Evolutionary conservation across 2,888 invertebrate genomes (phyloP), one percentile per base, ranked within the genome.

Genomic region (Chrysina gloriosa): DNA sequence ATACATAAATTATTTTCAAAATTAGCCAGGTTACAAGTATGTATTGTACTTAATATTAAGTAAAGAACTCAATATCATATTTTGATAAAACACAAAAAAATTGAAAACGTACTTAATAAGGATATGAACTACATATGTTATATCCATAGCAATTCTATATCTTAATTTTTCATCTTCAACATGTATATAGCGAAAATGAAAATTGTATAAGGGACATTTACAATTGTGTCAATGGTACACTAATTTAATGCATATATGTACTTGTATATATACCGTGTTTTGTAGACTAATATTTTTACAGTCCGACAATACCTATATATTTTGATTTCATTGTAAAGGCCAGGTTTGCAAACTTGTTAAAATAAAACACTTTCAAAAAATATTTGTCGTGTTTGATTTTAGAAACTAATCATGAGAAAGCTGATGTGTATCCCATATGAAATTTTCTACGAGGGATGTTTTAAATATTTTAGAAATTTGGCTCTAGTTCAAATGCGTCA

Each of bases 271-370:
- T 65, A 63, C 48, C 63, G 45, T 69, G 66, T 58, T 66, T 69
- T 58, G 65, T 67, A 65, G 63, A 66, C 64, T 68, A 77, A 76
- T 75, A 78, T 80, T 81, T 81, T 82, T 81, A 79, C 81, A 82
- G 80, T 77, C 78, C 75, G 81, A 81, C 81, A 81, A 81, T 81
- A 81, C 77, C 70, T 74, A 68, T 67, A 72, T 74, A 73, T 69
- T 74, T 70, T 75, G 64, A 74, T 72, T 75, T 74, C 74, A 75
- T 75, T 74, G 74, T 74, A 74, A 69, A 71, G 71, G 72, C 71
- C 72, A 72, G 71, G 74, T 69, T 67, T 71, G 72, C 70, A 69
- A 74, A 73, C 70, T 73, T 75, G 73, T 75, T 75, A 67, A 72
- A 71, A 66, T 71, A 72, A 72, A 69, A 73, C 9, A 39, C 19